These are phyloP conservation scores for Nebria brevicollis DNA, from an alignment of 2,888 invertebrate genomes.

Conservation along the genomic window DNA sequence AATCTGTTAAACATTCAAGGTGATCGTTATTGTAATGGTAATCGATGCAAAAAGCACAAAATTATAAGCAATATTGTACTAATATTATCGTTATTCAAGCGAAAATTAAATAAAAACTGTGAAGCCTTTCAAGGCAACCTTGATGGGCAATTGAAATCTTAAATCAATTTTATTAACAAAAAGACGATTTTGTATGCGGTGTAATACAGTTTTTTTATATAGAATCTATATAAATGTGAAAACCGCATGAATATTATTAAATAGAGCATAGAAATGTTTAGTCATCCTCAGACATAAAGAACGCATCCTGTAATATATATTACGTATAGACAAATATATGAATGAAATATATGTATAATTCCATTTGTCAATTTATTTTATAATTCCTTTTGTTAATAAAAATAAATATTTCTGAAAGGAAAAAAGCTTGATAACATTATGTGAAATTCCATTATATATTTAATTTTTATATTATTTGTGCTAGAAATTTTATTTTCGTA, in stretches of 20 bases:
- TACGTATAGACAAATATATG: no score
- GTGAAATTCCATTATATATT: no score
- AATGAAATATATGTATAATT: no score
- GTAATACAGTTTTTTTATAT: constrained; percentile 8
- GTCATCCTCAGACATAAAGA: neutral
- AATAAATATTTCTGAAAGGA: no score
- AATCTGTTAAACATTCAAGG: no score
- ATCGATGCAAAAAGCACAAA: constrained; percentile 14
- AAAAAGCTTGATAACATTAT: no score
- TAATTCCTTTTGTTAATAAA: no score
- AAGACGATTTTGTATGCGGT: neutral
- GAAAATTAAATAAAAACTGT: constrained; percentile 12
- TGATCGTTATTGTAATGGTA: neutral
- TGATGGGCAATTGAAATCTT: neutral
- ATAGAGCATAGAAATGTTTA: neutral
- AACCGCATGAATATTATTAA: neutral
- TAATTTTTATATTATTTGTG: no score
- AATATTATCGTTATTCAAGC: constrained; percentile 2
- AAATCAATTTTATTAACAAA: neutral
- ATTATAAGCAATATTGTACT: constrained; percentile 13
- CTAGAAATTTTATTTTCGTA: no score
- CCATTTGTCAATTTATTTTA: no score
- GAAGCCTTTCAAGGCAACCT: neutral
- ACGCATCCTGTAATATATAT: neutral
- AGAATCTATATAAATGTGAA: constrained; percentile 3